phyloP scores from a whole-genome alignment of 2,797 vertebrate genomes.

The Sparus aurata region DNA sequence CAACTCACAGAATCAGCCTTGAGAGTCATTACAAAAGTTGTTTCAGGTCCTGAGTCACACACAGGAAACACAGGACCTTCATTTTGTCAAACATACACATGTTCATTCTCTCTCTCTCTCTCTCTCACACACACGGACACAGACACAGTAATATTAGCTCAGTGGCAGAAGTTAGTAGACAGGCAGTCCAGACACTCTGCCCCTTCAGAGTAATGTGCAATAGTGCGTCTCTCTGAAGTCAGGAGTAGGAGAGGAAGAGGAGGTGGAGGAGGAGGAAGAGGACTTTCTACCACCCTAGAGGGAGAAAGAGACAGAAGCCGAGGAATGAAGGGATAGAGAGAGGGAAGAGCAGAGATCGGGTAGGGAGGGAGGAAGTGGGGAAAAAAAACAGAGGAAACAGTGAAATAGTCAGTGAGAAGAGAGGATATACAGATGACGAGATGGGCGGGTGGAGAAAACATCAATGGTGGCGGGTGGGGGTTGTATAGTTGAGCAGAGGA shows the following conservation, averaged over 20 bases:
- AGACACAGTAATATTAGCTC: conserved; percentile 11
- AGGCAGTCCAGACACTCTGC: conserved; percentile 54
- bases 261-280: conserved; percentile 67
- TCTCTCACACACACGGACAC: neutral
- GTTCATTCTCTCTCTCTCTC: neutral
- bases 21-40: conserved; percentile 6
- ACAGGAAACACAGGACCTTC: conserved; percentile 18
- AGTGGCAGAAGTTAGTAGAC: conserved; percentile 54
- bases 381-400: conserved; percentile 38
- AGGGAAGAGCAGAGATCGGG: neutral
- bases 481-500: conserved; percentile 15
- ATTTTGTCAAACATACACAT: conserved; percentile 1
- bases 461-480: neutral
- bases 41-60: conserved; percentile 19
- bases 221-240: conserved; percentile 79
- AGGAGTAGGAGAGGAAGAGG: conserved; percentile 67
- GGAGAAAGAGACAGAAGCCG: conserved; percentile 63
- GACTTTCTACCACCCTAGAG: conserved; percentile 80
- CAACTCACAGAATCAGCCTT: conserved; percentile 14
- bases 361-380: conserved; percentile 31
- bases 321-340: conserved; percentile 31
- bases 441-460: conserved; percentile 31
- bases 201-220: conserved; percentile 67
- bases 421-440: conserved; percentile 38
- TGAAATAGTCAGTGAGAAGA: conserved; percentile 50